These are phyloP conservation scores for Porites divaricata DNA, from an alignment of 92 coral and sea anemone genomes.

Conservation along the genomic window DNA sequence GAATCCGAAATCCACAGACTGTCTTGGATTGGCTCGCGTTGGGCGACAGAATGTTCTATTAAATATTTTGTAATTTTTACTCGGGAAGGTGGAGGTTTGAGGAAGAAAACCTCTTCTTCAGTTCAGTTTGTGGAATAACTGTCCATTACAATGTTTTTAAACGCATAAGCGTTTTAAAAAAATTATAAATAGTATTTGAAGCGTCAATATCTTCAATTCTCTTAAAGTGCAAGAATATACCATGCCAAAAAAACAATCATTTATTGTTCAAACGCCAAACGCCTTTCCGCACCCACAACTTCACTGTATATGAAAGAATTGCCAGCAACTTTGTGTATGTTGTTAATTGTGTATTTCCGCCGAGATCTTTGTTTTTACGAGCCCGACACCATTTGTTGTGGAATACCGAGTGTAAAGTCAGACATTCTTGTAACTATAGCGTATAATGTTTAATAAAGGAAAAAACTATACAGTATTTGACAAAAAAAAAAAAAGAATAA, in stretches of 20 bases:
- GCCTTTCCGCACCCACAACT: conserved; percentile 6
- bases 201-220: not conserved
- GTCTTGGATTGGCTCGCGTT: not conserved
- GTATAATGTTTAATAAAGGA: too few relatives aligned
- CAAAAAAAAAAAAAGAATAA: too few relatives aligned
- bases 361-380: not conserved
- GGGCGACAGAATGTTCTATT: not conserved
- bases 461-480: too few relatives aligned
- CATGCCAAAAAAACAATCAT: not conserved
- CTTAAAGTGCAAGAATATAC: not conserved
- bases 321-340: not conserved
- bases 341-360: not conserved
- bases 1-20: too few relatives aligned
- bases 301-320: not conserved
- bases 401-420: too few relatives aligned
- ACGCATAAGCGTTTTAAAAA: not conserved
- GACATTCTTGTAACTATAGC: too few relatives aligned
- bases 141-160: not conserved
- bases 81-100: not conserved
- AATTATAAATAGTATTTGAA: not conserved
- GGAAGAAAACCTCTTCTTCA: not conserved
- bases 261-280: not conserved
- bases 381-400: too few relatives aligned
- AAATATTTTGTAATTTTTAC: not conserved
- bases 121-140: not conserved